phyloP scores from a whole-genome alignment of 37 sponge, comb jelly and placozoan genomes.

The Tethya wilhelma region DNA sequence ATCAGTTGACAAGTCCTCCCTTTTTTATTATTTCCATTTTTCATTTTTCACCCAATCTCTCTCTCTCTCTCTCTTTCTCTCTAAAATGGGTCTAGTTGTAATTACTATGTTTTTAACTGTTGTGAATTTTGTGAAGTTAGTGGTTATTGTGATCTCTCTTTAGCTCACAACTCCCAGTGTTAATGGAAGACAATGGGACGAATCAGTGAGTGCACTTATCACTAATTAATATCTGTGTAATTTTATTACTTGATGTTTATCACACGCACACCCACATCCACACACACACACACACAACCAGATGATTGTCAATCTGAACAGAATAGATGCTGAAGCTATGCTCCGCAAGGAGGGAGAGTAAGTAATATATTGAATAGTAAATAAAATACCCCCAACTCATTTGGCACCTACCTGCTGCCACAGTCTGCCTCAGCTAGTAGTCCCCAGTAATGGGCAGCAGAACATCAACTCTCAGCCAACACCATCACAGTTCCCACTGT shows the following conservation, averaged over 20 bases:
- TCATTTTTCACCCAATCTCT: too few relatives aligned
- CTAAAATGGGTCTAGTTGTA: too few relatives aligned
- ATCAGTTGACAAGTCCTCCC: too few relatives aligned
- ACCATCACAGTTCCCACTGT: too few relatives aligned
- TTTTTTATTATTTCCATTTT: too few relatives aligned
- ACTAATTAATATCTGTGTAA: not conserved
- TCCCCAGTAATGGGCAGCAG: too few relatives aligned
- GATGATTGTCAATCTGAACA: constrained; percentile 52
- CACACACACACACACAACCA: constrained; percentile 3
- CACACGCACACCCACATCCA: not conserved
- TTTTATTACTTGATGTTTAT: not conserved
- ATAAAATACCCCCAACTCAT: not conserved
- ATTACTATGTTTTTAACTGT: not conserved
- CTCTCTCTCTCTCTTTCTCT: too few relatives aligned
- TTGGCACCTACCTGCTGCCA: too few relatives aligned
- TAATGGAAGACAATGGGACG: not conserved
- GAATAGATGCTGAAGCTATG: constrained; percentile 37
- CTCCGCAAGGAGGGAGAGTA: constrained; percentile 59
- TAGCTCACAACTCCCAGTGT: too few relatives aligned
- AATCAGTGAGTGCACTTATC: not conserved
- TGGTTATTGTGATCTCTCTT: not conserved
- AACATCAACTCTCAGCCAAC: too few relatives aligned
- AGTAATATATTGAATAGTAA: constrained; percentile 12
- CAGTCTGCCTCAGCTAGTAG: too few relatives aligned
- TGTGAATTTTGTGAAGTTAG: too few relatives aligned